A percentile compares a stretch with the other conserved stretches of the same genome.
phyloP scores from a whole-genome alignment of 2,888 invertebrate genomes.

The Leptopilina myrica region DNA sequence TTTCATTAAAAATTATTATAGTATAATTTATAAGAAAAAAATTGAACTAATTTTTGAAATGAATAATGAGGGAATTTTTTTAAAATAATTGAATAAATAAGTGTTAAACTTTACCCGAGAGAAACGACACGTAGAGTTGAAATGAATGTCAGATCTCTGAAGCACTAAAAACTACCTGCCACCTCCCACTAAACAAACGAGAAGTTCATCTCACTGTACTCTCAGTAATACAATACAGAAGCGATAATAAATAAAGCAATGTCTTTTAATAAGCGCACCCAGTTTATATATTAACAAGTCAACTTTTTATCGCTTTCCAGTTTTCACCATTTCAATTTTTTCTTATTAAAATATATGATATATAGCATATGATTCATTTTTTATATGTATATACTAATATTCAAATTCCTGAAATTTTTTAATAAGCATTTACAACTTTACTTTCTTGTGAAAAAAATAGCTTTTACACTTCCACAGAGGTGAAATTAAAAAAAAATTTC shows the following conservation, averaged over 20 bases:
- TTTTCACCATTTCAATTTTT: background rate
- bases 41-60: background rate
- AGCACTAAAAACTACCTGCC: constrained; percentile 57
- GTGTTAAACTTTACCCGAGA: constrained; percentile 52
- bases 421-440: too few species aligned
- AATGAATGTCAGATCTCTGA: constrained; percentile 56
- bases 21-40: too few species aligned
- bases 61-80: background rate
- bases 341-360: too few species aligned
- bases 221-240: constrained; percentile 10
- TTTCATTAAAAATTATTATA: too few species aligned
- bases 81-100: background rate
- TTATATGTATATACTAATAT: too few species aligned
- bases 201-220: constrained; percentile 24
- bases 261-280: constrained; percentile 24
- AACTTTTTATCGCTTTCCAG: constrained; percentile 1
- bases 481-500: too few species aligned
- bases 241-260: constrained; percentile 12
- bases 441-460: too few species aligned
- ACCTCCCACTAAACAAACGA: constrained; percentile 53
- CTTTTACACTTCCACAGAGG: too few species aligned
- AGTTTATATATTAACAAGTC: constrained; percentile 2
- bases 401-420: too few species aligned
- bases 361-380: too few species aligned
- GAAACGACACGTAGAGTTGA: constrained; percentile 55